Evolutionary conservation across 2,888 invertebrate species (phyloP), one percentile per base, ranked within the genome.

Genomic region (Pseudococcus longispinus): DNA sequence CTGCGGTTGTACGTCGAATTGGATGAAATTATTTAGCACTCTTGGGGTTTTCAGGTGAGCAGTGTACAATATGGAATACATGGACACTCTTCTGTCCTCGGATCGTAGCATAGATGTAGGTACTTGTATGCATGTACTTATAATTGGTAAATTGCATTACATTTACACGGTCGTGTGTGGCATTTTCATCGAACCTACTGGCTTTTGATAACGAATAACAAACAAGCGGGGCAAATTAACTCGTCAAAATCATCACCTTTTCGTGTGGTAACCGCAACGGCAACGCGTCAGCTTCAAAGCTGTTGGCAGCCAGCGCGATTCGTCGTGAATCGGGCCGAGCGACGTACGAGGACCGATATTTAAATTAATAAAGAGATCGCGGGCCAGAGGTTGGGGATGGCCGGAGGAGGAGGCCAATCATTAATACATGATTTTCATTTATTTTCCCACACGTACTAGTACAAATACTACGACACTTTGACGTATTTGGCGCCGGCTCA

Each of bases 391-490:
- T 11, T 32, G 13, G 11, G 1, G 3, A 18, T 13, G 44, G 51
- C 51, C 2, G 44, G 9, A 46, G 11, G 60, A 65, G 15, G 26
- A 23, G 37, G 74, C 18, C 74, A 74, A 74, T 74, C 37, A 74
- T 74, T 74, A 74, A 74, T 74, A 74, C 74, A 74, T 74, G 74
- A 74, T 74, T 74, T 74, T 74, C 74, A 74, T 74, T 32, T 74
- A 74, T 74, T 29, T 74, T 32, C 74, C 74, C 32, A 74, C 74
- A 74, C 74, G 2, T 51, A 51, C 51, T 51, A 13, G 32, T 6
- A 32, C 32, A 32, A 32, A 32, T 32, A 74, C 18, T 74, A 32
- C 18, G 74, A 74, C 74, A 74, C 74, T 74, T 74, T 37, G 13
- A 51, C 29, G 13, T 11, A 26, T 70, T 5, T 15, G 2, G 15